A percentile compares a stretch with the other conserved stretches of the same genome.
These are phyloP conservation scores for Crax fasciolata DNA, from an alignment of 2,797 vertebrate species.

Conservation along the genomic window DNA sequence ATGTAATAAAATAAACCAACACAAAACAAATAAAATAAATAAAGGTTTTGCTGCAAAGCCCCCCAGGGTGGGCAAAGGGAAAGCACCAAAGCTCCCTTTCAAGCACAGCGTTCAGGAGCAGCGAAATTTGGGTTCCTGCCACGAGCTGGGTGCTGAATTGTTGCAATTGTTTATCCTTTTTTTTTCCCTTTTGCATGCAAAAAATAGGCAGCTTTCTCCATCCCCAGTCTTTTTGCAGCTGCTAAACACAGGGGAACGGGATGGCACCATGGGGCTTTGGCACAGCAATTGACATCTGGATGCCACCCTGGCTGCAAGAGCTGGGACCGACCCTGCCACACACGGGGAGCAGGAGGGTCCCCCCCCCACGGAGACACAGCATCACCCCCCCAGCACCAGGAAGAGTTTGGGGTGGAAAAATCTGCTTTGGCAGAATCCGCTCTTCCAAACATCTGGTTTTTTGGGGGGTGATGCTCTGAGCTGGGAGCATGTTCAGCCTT, in stretches of 20 bases:
- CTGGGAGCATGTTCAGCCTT: not conserved
- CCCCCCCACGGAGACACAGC: not conserved
- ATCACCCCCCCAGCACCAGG: accelerated
- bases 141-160: accelerated
- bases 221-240: not conserved
- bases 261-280: accelerated
- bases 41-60: not conserved
- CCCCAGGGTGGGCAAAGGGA: not conserved
- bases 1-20: not conserved
- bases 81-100: accelerated
- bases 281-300: not conserved
- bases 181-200: not conserved
- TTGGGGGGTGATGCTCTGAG: not conserved
- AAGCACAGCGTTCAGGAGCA: accelerated
- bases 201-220: accelerated
- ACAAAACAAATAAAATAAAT: not conserved
- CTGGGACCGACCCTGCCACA: no score
- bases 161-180: accelerated
- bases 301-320: not conserved
- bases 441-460: not conserved
- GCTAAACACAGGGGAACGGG: accelerated
- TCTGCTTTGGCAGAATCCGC: not conserved
- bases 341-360: not conserved
- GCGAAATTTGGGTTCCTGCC: not conserved
- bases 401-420: not conserved